Percentiles rank a stretch among this genome's conserved stretches.
These are phyloP conservation scores for Tauraco erythrolophus DNA, from an alignment of 2,113 vertebrate species.

Conservation along the genomic window DNA sequence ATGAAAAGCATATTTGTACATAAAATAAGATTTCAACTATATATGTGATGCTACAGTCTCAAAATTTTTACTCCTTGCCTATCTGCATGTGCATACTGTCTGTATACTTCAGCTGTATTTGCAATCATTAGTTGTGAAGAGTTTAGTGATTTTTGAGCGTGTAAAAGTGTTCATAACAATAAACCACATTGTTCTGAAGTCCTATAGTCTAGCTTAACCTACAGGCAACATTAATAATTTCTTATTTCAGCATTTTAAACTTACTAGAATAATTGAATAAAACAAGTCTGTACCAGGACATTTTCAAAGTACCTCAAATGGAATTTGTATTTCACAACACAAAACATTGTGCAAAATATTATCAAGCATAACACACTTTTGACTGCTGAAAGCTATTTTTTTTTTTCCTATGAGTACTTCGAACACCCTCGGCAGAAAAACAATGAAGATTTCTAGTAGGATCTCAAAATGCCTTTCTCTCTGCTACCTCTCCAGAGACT, in stretches of 20 bases:
- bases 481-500: background rate
- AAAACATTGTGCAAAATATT: conserved; percentile 9
- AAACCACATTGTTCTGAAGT: background rate
- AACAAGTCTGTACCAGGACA: background rate
- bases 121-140: background rate
- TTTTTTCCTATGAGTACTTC: background rate
- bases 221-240: background rate
- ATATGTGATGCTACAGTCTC: background rate
- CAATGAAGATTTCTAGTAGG: conserved; percentile 1
- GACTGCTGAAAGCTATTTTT: conserved; percentile 29
- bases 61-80: background rate
- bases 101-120: background rate
- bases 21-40: background rate
- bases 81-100: background rate
- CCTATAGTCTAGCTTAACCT: background rate
- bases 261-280: background rate
- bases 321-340: conserved; percentile 37
- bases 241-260: conserved; percentile 21
- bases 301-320: conserved; percentile 18
- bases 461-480: conserved; percentile 20
- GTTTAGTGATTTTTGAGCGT: background rate
- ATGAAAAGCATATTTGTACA: background rate
- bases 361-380: background rate
- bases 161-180: background rate
- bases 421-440: background rate